phyloP scores from a whole-genome alignment of 2,797 vertebrate species.

The Mycteria americana region DNA sequence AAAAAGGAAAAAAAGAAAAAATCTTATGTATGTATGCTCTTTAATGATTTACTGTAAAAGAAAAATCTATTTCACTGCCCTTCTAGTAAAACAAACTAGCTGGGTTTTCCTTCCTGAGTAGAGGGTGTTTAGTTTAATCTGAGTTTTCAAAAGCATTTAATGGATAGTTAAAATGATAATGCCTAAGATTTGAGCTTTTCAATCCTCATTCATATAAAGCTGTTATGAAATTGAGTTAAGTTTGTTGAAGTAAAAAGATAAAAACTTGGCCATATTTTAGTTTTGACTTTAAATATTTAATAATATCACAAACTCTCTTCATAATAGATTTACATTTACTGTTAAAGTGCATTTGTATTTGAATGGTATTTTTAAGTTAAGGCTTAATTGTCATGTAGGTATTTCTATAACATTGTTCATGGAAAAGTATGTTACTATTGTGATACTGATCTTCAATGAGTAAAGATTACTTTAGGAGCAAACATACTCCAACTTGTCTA shows the following conservation, averaged over 20 bases:
- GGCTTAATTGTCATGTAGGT: background rate
- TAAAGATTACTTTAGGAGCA: background rate
- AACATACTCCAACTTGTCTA: background rate
- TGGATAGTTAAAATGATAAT: background rate
- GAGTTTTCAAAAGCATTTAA: background rate
- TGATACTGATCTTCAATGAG: background rate
- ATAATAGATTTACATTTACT: background rate
- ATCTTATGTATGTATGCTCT: background rate
- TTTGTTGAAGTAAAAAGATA: background rate
- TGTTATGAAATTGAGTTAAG: background rate
- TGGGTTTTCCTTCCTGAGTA: background rate
- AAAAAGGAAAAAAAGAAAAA: background rate
- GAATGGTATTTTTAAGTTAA: background rate
- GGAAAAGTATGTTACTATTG: background rate
- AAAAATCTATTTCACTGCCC: background rate
- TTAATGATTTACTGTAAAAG: background rate
- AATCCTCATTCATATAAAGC: background rate
- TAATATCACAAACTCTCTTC: background rate
- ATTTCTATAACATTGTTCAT: background rate
- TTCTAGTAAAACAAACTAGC: background rate
- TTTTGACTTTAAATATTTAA: background rate
- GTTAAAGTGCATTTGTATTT: background rate
- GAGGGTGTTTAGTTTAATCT: background rate
- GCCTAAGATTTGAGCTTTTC: background rate
- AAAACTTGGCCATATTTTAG: background rate